Evolutionary conservation across 2,113 vertebrate species (phyloP).

Genomic region (Urocynchramus pylzowi): DNA sequence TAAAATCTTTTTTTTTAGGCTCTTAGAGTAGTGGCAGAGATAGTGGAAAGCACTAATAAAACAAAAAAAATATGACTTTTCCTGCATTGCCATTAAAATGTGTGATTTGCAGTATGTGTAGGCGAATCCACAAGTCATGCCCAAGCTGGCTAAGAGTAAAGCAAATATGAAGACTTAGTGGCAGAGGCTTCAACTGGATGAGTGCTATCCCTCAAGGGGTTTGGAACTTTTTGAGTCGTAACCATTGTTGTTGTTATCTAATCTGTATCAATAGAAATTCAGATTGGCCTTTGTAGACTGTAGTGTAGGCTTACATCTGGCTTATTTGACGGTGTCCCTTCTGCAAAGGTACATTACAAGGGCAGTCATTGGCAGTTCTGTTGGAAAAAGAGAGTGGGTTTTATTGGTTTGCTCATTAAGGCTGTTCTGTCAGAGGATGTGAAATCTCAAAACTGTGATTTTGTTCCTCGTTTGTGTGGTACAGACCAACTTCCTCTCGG

Average conservation of each 20-base stretch:
- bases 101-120: neutral
- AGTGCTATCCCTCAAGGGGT: neutral
- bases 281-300: neutral
- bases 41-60: neutral
- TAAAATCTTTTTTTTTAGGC: neutral
- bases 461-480: neutral
- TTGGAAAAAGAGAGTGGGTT: neutral
- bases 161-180: neutral
- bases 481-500: conserved; percentile 92
- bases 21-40: neutral
- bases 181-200: neutral
- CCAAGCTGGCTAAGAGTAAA: neutral
- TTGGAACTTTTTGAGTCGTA: neutral
- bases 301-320: neutral
- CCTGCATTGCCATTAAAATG: neutral
- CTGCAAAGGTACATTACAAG: neutral
- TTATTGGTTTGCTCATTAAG: neutral
- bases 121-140: neutral
- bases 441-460: neutral
- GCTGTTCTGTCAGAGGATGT: neutral
- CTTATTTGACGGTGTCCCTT: neutral
- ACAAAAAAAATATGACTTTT: neutral
- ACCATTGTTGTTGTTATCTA: neutral
- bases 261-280: neutral
- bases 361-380: neutral